A percentile compares a stretch with the other conserved stretches of the same genome.
Evolutionary conservation across 37 sponge, comb jelly and placozoan genomes (phyloP).

Genomic region (Halichondria panicea): DNA sequence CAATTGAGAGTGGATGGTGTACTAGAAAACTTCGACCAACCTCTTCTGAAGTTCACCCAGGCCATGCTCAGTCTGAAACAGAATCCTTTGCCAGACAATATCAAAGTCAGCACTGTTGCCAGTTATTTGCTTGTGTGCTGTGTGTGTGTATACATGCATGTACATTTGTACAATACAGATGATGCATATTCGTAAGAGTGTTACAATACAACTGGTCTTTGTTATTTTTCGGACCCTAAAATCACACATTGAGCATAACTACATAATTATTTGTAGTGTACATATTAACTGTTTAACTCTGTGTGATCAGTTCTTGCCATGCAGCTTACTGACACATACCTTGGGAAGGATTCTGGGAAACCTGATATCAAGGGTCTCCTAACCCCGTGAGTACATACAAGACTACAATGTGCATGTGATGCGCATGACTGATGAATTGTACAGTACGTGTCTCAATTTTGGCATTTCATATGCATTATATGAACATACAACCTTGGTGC

Average conservation of each 20-base stretch:
- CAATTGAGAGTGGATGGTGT: conserved; percentile 13
- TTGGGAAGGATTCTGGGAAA: neutral
- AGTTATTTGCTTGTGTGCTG: neutral
- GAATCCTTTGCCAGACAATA: conserved; percentile 17
- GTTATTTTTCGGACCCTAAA: too few species aligned
- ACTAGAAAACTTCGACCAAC: conserved; percentile 5
- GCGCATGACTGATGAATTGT: too few species aligned
- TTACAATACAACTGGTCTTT: too few species aligned
- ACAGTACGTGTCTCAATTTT: too few species aligned
- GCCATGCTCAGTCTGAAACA: conserved; percentile 19
- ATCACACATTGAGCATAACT: neutral
- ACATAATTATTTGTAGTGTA: too few species aligned
- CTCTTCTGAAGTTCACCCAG: conserved; percentile 19
- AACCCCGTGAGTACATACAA: neutral
- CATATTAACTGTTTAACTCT: too few species aligned
- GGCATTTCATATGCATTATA: too few species aligned
- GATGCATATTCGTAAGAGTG: too few species aligned
- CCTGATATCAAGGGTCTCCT: conserved; percentile 7
- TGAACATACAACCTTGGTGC: too few species aligned
- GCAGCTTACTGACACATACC: neutral
- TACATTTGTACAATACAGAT: neutral
- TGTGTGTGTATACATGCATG: neutral
- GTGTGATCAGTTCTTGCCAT: too few species aligned
- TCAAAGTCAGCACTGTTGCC: conserved; percentile 6
- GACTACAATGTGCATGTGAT: too few species aligned